Conservation (phyloP, 1,140 invertebrate species). For the Ips nitidus region DNA sequence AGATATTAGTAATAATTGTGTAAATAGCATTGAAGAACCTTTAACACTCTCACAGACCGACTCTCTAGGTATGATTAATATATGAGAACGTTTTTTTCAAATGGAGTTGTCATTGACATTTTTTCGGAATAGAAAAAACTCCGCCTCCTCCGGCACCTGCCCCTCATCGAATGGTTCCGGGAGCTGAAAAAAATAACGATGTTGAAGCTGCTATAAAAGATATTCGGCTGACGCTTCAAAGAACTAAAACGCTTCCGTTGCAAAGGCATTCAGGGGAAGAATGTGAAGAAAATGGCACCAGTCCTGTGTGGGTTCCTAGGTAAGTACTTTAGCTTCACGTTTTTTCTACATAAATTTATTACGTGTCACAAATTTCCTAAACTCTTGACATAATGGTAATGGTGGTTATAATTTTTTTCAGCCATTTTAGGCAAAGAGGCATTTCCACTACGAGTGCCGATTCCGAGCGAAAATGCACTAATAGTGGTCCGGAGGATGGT, state of each 20-base stretch:
- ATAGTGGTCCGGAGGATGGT: constrained; percentile 53
- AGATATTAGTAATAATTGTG: constrained; percentile 54
- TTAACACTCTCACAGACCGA: constrained; percentile 44
- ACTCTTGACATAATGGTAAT: neutral
- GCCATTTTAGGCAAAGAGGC: constrained; percentile 52
- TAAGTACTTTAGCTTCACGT: constrained; percentile 41
- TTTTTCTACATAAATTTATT: neutral
- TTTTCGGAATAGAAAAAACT: constrained; percentile 51
- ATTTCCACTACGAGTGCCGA: constrained; percentile 51
- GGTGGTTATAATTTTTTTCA: constrained; percentile 13
- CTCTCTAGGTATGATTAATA: constrained; percentile 41
- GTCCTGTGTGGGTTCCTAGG: constrained; percentile 69
- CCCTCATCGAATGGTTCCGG: constrained; percentile 55
- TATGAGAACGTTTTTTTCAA: neutral
- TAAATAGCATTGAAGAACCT: constrained; percentile 53
- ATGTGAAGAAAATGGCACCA: constrained; percentile 50
- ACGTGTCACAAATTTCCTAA: neutral
- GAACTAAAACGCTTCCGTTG: constrained; percentile 68
- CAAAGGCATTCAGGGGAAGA: constrained; percentile 53
- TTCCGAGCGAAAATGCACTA: constrained; percentile 48
- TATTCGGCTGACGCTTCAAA: constrained; percentile 75
- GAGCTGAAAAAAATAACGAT: constrained; percentile 52
- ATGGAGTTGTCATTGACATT: constrained; percentile 9
- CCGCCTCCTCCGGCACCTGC: constrained; percentile 71
- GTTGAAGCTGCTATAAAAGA: constrained; percentile 81